Conservation (phyloP, 2,797 vertebrate genomes). For the Leuciscus waleckii region DNA sequence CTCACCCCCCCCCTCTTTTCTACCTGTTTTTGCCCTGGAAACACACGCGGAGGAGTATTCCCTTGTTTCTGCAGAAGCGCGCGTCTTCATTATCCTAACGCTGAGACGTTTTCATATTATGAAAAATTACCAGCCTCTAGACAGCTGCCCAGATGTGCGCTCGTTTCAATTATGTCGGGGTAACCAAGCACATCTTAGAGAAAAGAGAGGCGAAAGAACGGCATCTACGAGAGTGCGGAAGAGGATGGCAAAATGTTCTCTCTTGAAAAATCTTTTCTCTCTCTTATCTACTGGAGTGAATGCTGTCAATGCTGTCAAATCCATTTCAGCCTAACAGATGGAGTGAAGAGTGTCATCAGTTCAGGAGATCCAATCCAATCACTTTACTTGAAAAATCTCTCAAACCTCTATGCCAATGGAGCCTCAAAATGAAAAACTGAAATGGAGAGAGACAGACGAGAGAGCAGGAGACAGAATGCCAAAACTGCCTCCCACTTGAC, state of each 20-base stretch:
- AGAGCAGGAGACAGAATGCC: constrained; percentile 50
- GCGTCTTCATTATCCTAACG: constrained; percentile 67
- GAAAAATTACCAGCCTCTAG: constrained; percentile 68
- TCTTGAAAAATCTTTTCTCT: constrained; percentile 39
- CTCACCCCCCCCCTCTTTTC: neutral
- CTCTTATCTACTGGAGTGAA: constrained; percentile 58
- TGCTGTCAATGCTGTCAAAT: constrained; percentile 62
- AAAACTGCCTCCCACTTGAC: constrained; percentile 54
- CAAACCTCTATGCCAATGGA: constrained; percentile 48
- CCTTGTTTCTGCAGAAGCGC: constrained; percentile 8
- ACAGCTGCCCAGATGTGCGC: constrained; percentile 66
- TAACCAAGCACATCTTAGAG: constrained; percentile 55
- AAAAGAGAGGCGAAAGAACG: constrained; percentile 19
- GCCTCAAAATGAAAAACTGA: neutral
- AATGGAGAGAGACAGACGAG: constrained; percentile 10
- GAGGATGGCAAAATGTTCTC: constrained; percentile 34
- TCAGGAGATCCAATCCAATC: constrained; percentile 60
- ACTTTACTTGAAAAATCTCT: constrained; percentile 60
- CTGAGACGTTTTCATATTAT: constrained; percentile 59
- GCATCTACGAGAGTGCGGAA: constrained; percentile 28
- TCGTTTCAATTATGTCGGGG: constrained; percentile 68
- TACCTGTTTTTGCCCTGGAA: neutral
- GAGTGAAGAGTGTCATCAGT: constrained; percentile 54
- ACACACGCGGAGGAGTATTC: constrained; percentile 18
- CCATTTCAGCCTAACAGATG: constrained; percentile 43